phyloP scores from a whole-genome alignment of 2,888 invertebrate species.

The Torymus aiolomorphi region DNA sequence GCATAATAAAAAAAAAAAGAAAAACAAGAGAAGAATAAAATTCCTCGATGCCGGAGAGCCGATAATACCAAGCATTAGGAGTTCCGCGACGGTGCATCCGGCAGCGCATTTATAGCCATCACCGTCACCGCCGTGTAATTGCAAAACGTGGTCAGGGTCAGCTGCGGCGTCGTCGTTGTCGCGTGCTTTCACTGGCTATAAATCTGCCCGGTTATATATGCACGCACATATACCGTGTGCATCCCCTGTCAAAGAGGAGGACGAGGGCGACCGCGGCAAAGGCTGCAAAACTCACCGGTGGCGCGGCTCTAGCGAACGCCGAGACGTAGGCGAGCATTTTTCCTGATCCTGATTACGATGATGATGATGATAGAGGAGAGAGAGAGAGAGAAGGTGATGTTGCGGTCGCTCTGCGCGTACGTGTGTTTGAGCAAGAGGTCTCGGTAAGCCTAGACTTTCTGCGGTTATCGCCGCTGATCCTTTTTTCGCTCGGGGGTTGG shows the following conservation, averaged over 20 bases:
- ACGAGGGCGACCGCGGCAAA: no score
- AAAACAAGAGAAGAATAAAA: neutral
- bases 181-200: conserved; percentile 64
- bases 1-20: neutral
- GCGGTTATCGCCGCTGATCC: no score
- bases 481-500: no score
- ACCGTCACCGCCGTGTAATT: conserved; percentile 57
- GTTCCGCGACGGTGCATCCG: conserved; percentile 9
- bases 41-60: no score
- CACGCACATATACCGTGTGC: no score
- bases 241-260: no score
- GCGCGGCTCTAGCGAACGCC: conserved; percentile 1
- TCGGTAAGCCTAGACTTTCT: no score
- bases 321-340: conserved; percentile 39
- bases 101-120: conserved; percentile 12
- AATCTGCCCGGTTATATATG: no score
- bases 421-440: no score
- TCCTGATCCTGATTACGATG: neutral
- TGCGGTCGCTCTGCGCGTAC: no score
- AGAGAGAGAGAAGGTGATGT: no score
- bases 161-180: conserved; percentile 56
- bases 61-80: neutral
- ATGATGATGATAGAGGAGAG: no score
- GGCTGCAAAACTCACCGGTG: conserved; percentile 21
- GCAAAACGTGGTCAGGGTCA: conserved; percentile 72